phyloP scores from a whole-genome alignment of 1,140 invertebrate genomes.

The Drosophila pandora region DNA sequence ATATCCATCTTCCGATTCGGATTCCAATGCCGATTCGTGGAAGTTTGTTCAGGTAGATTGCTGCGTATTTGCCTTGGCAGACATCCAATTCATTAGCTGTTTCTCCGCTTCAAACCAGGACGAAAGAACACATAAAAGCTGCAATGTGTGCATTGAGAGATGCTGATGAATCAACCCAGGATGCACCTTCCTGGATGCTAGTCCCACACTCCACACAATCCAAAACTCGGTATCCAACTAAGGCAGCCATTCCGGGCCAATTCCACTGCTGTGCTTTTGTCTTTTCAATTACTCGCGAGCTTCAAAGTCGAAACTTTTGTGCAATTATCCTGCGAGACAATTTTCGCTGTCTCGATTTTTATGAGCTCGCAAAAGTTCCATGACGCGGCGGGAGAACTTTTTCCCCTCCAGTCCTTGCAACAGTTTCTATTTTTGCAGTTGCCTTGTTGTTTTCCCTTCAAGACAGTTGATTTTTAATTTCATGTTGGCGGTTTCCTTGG shows the following conservation, averaged over 20 bases:
- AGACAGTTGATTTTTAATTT: slow-evolving; percentile 50
- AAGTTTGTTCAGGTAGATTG: slow-evolving; percentile 39
- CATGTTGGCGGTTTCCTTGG: slow-evolving; percentile 22
- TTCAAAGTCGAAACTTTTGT: slow-evolving; percentile 59
- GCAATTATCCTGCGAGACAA: slow-evolving; percentile 48
- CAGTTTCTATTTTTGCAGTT: slow-evolving; percentile 25
- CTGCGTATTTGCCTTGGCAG: slow-evolving; percentile 43
- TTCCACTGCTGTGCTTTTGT: slow-evolving; percentile 55
- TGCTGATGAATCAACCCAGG: slow-evolving; percentile 22
- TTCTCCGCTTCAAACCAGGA: slow-evolving; percentile 7
- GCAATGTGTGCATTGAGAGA: slow-evolving; percentile 24
- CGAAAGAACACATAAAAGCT: slow-evolving; percentile 28
- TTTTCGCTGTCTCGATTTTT: slow-evolving; percentile 52
- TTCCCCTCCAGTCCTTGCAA: slow-evolving; percentile 1
- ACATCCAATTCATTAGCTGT: slow-evolving; percentile 34
- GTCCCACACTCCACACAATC: neutral
- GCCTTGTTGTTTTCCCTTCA: slow-evolving; percentile 17
- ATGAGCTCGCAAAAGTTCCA: slow-evolving; percentile 32
- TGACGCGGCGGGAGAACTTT: slow-evolving; percentile 13
- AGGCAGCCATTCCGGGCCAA: slow-evolving; percentile 10
- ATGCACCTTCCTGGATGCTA: neutral
- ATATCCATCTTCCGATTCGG: slow-evolving; percentile 13
- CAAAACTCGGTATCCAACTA: slow-evolving; percentile 3
- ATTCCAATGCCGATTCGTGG: slow-evolving; percentile 14
- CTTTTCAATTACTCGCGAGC: slow-evolving; percentile 55